A percentile compares a stretch with the other conserved stretches of the same genome.
These are phyloP conservation scores for Sarcophilus harrisii DNA, from an alignment of 2,797 vertebrate species.

Conservation along the genomic window DNA sequence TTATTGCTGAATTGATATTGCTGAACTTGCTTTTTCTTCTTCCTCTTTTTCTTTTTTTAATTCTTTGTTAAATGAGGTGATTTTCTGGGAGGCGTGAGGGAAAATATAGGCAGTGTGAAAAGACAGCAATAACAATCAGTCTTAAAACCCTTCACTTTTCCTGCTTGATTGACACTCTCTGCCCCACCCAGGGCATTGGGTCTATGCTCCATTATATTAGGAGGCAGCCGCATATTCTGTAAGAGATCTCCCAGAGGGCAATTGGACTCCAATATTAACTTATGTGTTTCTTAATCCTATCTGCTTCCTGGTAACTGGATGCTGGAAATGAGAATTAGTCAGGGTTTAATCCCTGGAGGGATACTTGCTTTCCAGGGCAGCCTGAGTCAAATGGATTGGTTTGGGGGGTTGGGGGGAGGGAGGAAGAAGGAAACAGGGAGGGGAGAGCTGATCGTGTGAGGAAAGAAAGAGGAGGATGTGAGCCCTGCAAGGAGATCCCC, in stretches of 20 bases:
- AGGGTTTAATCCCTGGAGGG: constrained; percentile 69
- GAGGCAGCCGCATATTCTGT: constrained; percentile 51
- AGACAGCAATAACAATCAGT: not conserved
- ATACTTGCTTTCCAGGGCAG: constrained; percentile 73
- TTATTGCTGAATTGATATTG: not conserved
- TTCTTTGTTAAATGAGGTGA: not conserved
- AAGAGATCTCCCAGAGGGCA: constrained; percentile 56
- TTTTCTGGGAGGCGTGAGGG: not conserved
- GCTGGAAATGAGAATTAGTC: constrained; percentile 76
- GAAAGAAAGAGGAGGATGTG: constrained; percentile 9
- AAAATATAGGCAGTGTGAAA: not conserved
- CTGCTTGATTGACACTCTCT: constrained; percentile 41
- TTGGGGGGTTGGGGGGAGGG: not conserved
- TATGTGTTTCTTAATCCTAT: constrained; percentile 75
- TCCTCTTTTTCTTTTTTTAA: not conserved
- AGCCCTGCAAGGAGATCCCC: not conserved
- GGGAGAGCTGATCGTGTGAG: constrained; percentile 30
- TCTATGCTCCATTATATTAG: constrained; percentile 41
- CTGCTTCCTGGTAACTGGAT: constrained; percentile 62
- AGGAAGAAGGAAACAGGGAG: not conserved
- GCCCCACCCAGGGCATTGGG: constrained; percentile 47
- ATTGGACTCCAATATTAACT: constrained; percentile 62
- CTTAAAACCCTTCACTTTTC: constrained; percentile 30
- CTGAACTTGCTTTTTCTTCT: not conserved
- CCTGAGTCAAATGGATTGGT: constrained; percentile 24